Conservation (phyloP, 92 coral and sea anemone species). For the Porites evermanni region DNA sequence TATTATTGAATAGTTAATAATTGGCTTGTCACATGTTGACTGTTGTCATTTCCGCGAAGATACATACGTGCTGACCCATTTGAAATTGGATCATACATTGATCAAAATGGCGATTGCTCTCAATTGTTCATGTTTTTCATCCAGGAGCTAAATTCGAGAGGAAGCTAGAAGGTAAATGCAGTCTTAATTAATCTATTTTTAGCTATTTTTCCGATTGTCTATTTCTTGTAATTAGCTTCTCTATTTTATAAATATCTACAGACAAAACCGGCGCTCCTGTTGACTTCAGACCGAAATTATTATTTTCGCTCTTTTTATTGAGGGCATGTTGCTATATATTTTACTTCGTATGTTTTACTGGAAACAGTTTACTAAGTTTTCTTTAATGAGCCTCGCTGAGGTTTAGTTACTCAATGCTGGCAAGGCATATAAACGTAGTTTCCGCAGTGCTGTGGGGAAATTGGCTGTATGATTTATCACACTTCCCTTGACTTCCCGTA, state of each 20-base stretch:
- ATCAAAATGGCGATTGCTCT: neutral
- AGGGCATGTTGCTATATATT: neutral
- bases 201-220: too few species aligned
- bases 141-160: neutral
- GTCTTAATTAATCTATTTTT: too few species aligned
- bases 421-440: neutral
- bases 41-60: slow-evolving; percentile 17
- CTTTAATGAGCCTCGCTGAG: neutral
- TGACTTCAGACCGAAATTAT: too few species aligned
- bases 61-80: neutral
- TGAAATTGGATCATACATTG: slow-evolving; percentile 13
- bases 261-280: too few species aligned
- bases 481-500: slow-evolving; percentile 5
- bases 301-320: neutral
- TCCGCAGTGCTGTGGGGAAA: too few species aligned
- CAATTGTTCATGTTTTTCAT: neutral
- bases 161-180: neutral
- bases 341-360: neutral
- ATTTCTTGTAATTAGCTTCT: too few species aligned
- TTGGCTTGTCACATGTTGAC: slow-evolving; percentile 34
- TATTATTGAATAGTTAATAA: neutral
- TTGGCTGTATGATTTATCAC: neutral
- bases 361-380: neutral
- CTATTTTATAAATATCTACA: too few species aligned
- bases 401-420: neutral